Percentiles rank a stretch among this genome's conserved stretches.
Conservation (phyloP, 2,113 vertebrate species). For the Bos indicus region DNA sequence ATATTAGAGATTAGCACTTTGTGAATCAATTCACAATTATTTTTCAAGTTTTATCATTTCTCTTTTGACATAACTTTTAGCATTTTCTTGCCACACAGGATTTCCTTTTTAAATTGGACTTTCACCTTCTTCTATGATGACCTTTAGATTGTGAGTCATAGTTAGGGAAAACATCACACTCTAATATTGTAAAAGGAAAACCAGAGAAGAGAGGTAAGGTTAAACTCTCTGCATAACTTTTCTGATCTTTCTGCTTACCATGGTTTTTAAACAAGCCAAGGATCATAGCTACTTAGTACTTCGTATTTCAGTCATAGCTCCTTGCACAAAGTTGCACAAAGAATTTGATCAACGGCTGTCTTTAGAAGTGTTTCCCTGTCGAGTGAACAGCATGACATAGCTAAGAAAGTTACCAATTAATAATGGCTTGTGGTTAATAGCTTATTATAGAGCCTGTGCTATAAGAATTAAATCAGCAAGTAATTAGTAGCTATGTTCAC, state of each 20-base stretch:
- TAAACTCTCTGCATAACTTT: background rate
- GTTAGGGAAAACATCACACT: background rate
- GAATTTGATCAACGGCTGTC: background rate
- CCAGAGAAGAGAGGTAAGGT: background rate
- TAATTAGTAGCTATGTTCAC: background rate
- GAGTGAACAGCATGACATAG: background rate
- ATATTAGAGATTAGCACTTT: background rate
- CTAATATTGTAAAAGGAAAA: background rate
- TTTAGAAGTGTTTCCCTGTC: background rate
- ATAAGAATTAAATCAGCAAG: background rate
- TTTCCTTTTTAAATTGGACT: background rate
- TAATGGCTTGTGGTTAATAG: background rate
- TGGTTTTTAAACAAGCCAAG: background rate
- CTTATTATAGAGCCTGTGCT: background rate
- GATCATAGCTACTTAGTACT: background rate
- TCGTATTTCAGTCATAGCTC: background rate
- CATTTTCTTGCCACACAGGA: background rate
- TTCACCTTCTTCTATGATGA: background rate
- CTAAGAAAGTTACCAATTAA: background rate
- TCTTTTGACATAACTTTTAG: background rate
- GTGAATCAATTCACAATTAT: background rate
- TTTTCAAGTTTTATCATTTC: background rate
- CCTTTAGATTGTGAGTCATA: background rate
- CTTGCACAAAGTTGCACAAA: background rate
- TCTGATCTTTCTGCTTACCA: background rate